A percentile compares a stretch with the other conserved stretches of the same genome.
phyloP scores from a whole-genome alignment of 1,140 invertebrate species.

The Camponotus pennsylvanicus region DNA sequence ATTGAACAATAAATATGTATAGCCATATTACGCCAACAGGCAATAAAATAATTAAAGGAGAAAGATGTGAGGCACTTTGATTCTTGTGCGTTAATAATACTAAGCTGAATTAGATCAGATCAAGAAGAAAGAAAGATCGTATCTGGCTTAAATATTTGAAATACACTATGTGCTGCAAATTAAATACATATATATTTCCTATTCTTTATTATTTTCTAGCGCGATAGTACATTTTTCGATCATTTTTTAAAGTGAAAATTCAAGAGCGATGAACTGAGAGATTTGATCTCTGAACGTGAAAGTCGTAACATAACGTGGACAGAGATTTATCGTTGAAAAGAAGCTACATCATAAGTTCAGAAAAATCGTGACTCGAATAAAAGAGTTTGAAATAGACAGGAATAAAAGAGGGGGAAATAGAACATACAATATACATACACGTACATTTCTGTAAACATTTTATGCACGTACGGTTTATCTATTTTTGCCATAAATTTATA shows the following conservation, averaged over 20 bases:
- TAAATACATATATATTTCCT: too few relatives aligned
- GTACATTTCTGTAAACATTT: constrained; percentile 12
- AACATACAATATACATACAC: neutral
- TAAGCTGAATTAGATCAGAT: constrained; percentile 31
- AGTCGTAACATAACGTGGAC: neutral
- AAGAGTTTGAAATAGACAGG: neutral
- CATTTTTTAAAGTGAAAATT: neutral
- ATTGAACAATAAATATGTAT: constrained; percentile 27
- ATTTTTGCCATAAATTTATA: constrained; percentile 23
- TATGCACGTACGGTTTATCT: constrained; percentile 2
- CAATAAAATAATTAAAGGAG: constrained; percentile 42
- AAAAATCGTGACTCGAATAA: neutral
- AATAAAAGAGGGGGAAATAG: neutral
- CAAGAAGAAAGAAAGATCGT: neutral
- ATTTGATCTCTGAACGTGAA: neutral
- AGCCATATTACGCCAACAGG: neutral
- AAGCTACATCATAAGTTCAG: constrained; percentile 1
- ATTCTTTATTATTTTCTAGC: neutral
- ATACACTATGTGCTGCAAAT: neutral
- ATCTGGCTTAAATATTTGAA: neutral
- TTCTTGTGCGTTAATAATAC: neutral
- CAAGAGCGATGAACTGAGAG: neutral
- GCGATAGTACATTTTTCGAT: neutral
- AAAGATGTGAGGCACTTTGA: neutral
- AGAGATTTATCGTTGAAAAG: constrained; percentile 32